phyloP scores from a whole-genome alignment of 2,888 invertebrate genomes.

The Macaria notata region DNA sequence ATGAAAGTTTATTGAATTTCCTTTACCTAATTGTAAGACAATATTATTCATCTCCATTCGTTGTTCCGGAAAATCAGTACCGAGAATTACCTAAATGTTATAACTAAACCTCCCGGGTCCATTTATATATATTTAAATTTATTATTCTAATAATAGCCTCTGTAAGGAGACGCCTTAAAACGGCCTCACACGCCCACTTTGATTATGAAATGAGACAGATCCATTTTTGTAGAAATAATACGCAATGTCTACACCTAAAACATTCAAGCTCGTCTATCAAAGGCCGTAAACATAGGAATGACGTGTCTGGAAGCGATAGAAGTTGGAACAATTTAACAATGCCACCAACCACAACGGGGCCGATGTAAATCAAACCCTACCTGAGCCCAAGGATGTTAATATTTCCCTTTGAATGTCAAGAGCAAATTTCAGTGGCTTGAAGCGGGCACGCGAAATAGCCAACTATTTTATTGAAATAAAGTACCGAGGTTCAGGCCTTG shows the following conservation, averaged over 20 bases:
- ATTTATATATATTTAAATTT: not conserved
- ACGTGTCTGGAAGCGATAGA: slow-evolving; percentile 5
- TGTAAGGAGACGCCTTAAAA: too few relatives aligned
- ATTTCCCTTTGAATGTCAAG: slow-evolving; percentile 23
- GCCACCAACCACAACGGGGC: slow-evolving; percentile 2
- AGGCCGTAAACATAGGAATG: not conserved
- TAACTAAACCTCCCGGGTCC: not conserved
- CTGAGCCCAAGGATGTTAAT: slow-evolving; percentile 7
- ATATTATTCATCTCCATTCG: too few relatives aligned
- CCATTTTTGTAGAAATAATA: too few relatives aligned
- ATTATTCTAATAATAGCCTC: too few relatives aligned
- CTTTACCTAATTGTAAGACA: too few relatives aligned
- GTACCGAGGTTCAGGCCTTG: not conserved
- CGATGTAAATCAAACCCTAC: slow-evolving; percentile 12
- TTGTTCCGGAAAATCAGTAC: too few relatives aligned
- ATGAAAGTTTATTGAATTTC: too few relatives aligned
- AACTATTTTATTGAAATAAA: slow-evolving; percentile 10
- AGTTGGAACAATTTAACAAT: slow-evolving; percentile 3
- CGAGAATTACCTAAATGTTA: too few relatives aligned
- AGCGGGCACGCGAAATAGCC: slow-evolving; percentile 9
- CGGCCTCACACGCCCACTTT: too few relatives aligned
- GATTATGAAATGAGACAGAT: too few relatives aligned
- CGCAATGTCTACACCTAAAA: too few relatives aligned
- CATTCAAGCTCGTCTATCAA: not conserved
- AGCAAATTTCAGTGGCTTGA: slow-evolving; percentile 11